phyloP scores from a whole-genome alignment of 2,797 vertebrate genomes.

The Ambastaia sidthimunki region DNA sequence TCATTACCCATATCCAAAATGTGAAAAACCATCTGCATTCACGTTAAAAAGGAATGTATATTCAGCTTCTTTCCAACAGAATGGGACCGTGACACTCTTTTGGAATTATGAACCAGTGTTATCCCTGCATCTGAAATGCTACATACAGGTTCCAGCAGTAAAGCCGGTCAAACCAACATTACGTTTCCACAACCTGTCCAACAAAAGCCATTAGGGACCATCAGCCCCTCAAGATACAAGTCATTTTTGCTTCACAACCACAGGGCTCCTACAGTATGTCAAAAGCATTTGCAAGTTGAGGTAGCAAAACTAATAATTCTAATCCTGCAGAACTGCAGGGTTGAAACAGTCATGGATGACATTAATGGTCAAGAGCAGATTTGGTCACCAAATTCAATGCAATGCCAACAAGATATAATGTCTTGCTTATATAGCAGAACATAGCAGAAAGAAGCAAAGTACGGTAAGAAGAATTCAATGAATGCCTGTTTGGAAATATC shows the following conservation, averaged over 20 bases:
- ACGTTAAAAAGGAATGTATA: constrained; percentile 26
- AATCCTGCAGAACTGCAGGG: constrained; percentile 54
- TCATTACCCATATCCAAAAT: constrained; percentile 13
- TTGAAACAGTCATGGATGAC: constrained; percentile 48
- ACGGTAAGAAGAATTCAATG: not conserved
- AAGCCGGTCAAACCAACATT: constrained; percentile 6
- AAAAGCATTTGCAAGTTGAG: constrained; percentile 59
- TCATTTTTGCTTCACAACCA: constrained; percentile 26
- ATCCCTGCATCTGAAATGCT: constrained; percentile 50
- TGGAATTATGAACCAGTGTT: constrained; percentile 31
- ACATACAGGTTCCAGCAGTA: constrained; percentile 48
- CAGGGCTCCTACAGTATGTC: constrained; percentile 22
- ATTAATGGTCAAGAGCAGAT: constrained; percentile 33
- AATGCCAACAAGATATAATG: constrained; percentile 3
- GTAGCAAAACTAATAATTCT: constrained; percentile 61
- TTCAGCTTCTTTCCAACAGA: constrained; percentile 24
- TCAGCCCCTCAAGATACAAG: constrained; percentile 37
- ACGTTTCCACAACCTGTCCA: constrained; percentile 9
- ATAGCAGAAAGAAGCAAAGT: not conserved
- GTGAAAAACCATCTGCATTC: constrained; percentile 3
- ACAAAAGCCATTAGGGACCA: constrained; percentile 9
- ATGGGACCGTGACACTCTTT: not conserved
- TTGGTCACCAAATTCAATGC: constrained; percentile 13
- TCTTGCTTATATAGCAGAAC: not conserved
- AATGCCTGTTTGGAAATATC: constrained; percentile 13